A percentile compares a stretch with the other conserved stretches of the same genome.
These are phyloP conservation scores for Danio tinwini DNA, from an alignment of 2,797 vertebrate genomes.

Conservation along the genomic window DNA sequence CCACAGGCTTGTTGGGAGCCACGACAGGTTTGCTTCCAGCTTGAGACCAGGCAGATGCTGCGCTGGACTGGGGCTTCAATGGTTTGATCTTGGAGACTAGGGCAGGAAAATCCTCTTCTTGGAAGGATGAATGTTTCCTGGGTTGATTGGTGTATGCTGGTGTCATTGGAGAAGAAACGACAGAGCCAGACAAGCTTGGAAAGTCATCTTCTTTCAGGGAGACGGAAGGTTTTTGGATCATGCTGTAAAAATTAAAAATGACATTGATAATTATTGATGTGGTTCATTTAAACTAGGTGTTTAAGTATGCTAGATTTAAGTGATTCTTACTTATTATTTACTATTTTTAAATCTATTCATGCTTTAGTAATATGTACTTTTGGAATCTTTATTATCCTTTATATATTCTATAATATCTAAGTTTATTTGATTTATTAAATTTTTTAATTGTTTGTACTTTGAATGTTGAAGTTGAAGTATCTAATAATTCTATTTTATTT, in stretches of 20 bases:
- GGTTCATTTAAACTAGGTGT: not conserved
- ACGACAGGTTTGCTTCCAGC: slow-evolving; percentile 73
- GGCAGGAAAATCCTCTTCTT: slow-evolving; percentile 97
- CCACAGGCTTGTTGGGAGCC: slow-evolving; percentile 70
- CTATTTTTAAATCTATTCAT: no score
- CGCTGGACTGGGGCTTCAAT: slow-evolving; percentile 72
- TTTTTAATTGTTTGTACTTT: not conserved
- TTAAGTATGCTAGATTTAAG: no score
- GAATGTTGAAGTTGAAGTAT: not conserved
- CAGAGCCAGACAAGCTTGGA: slow-evolving; percentile 83
- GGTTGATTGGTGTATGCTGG: slow-evolving; percentile 80
- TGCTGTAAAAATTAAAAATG: slow-evolving; percentile 60
- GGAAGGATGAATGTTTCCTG: slow-evolving; percentile 84
- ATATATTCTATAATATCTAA: no score
- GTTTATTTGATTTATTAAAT: no score
- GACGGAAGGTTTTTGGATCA: slow-evolving; percentile 65
- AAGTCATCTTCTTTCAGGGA: slow-evolving; percentile 95
- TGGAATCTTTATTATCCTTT: no score
- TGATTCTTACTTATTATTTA: no score
- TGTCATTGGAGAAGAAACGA: slow-evolving; percentile 69
- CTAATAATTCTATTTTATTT: not conserved
- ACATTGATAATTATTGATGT: not conserved
- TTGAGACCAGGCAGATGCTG: slow-evolving; percentile 86
- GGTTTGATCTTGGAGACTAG: slow-evolving; percentile 86
- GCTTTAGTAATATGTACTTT: no score